Conservation (phyloP, 2,113 vertebrate genomes). For the Caretta caretta region DNA sequence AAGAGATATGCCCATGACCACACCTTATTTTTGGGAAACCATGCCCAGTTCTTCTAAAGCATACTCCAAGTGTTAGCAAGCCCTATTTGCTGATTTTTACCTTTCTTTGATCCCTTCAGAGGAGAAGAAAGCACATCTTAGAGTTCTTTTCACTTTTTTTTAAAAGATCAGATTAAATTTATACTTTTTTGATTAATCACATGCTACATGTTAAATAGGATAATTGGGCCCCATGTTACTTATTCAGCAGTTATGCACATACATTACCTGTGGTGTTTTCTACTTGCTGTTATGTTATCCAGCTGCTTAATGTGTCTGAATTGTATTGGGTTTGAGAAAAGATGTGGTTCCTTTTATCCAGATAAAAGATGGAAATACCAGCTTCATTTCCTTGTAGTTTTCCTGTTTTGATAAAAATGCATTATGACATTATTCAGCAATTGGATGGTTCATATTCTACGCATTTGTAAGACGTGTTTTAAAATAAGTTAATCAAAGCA, state of each 20-base stretch:
- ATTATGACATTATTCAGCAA: background rate
- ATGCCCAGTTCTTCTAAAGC: background rate
- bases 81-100: background rate
- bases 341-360: background rate
- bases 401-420: background rate
- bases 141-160: background rate
- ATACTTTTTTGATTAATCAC: background rate
- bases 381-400: background rate
- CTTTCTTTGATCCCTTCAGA: background rate
- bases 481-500: background rate
- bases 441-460: background rate
- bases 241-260: background rate
- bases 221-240: background rate
- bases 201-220: fast-evolving
- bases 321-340: background rate
- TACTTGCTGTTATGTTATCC: fast-evolving
- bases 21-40: background rate
- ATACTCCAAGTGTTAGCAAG: background rate
- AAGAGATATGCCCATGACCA: background rate
- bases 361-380: background rate
- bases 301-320: fast-evolving
- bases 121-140: fast-evolving
- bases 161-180: background rate
- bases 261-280: fast-evolving
- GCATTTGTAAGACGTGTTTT: background rate